Percentiles rank a stretch among this genome's conserved stretches.
phyloP scores from a whole-genome alignment of 2,888 invertebrate genomes.

The Galerucella nymphaeae region DNA sequence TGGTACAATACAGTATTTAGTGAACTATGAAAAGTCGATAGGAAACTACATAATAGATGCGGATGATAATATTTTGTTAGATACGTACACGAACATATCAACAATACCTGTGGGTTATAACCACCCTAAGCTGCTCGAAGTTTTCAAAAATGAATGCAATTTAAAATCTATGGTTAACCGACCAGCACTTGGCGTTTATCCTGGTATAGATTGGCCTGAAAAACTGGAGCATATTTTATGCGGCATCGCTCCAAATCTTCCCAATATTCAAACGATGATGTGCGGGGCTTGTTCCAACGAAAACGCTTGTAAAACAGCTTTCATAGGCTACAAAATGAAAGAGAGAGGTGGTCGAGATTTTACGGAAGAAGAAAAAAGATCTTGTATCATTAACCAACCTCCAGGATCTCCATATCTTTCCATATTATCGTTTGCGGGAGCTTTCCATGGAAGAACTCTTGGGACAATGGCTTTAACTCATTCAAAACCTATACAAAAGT shows the following conservation, averaged over 20 bases:
- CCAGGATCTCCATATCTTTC: constrained; percentile 89
- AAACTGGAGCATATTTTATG: constrained; percentile 79
- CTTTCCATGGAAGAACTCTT: constrained; percentile 95
- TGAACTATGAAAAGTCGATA: constrained; percentile 89
- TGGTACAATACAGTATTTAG: constrained; percentile 86
- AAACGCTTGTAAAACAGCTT: constrained; percentile 94
- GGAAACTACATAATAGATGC: constrained; percentile 98
- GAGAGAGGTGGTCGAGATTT: constrained; percentile 79
- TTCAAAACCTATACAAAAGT: constrained; percentile 87
- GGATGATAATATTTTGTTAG: constrained; percentile 90
- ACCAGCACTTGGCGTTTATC: constrained; percentile 96
- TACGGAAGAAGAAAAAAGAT: constrained; percentile 79
- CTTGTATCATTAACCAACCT: constrained; percentile 83
- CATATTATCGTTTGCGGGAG: constrained; percentile 87
- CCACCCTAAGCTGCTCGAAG: constrained; percentile 85
- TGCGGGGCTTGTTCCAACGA: constrained; percentile 98
- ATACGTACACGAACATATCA: constrained; percentile 95
- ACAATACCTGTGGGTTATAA: constrained; percentile 93
- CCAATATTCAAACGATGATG: constrained; percentile 93
- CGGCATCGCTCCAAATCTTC: constrained; percentile 80
- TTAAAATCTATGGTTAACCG: constrained; percentile 83
- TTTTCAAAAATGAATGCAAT: constrained; percentile 79
- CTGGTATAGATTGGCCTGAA: constrained; percentile 87
- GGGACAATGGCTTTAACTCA: constrained; percentile 89
- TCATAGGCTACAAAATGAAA: constrained; percentile 84